Percentiles rank a stretch among this genome's conserved stretches.
These are phyloP conservation scores for Misgurnus mizolepis DNA, from an alignment of 2,113 vertebrate genomes.

Conservation along the genomic window DNA sequence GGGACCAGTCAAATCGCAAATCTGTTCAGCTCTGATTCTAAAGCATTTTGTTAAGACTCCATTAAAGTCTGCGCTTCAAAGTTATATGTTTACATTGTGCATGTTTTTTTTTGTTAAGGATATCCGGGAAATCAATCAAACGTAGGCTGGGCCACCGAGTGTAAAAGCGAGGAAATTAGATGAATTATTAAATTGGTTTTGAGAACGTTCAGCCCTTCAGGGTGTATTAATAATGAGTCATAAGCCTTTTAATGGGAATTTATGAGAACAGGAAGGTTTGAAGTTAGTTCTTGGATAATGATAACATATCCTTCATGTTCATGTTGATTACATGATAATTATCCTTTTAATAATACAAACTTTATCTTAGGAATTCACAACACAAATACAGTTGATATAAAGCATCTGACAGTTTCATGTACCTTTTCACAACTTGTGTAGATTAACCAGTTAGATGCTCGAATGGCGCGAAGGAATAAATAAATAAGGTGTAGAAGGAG, in stretches of 20 bases:
- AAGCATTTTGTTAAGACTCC: not conserved
- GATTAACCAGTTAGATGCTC: too few relatives aligned
- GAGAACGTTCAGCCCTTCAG: slow-evolving; percentile 8
- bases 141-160: not conserved
- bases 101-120: not conserved
- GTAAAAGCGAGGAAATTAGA: not conserved
- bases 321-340: slow-evolving; percentile 24
- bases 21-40: not conserved
- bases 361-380: not conserved
- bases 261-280: slow-evolving; percentile 47
- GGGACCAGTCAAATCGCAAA: not conserved
- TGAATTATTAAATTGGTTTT: not conserved
- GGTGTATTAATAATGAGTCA: slow-evolving; percentile 21
- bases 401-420: not conserved
- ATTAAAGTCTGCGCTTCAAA: not conserved
- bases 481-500: too few relatives aligned
- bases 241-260: slow-evolving; percentile 14
- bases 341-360: not conserved
- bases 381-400: not conserved
- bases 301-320: slow-evolving; percentile 52
- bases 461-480: too few relatives aligned
- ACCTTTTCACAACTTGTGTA: too few relatives aligned
- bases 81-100: too few relatives aligned
- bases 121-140: not conserved
- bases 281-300: slow-evolving; percentile 49